These are phyloP conservation scores for Julus scanicus DNA, from an alignment of 2,888 invertebrate species.

Conservation along the genomic window DNA sequence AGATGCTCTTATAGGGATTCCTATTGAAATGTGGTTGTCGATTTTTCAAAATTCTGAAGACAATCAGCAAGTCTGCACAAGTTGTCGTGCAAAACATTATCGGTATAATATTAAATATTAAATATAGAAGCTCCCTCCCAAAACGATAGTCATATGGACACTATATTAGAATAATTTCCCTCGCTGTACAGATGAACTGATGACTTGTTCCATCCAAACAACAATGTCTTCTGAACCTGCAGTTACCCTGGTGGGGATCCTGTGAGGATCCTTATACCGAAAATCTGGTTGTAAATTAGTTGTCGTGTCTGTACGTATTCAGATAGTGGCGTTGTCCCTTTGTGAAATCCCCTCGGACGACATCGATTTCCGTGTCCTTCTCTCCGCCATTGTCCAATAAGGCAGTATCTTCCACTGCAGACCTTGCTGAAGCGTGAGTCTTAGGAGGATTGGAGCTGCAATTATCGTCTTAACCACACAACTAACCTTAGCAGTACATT, in stretches of 20 bases:
- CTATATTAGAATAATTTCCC: too few species aligned
- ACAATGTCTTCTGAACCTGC: neutral
- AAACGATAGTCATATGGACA: too few species aligned
- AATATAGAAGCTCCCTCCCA: too few species aligned
- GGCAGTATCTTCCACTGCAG: neutral
- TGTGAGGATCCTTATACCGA: neutral
- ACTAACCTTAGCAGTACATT: conserved; percentile 50
- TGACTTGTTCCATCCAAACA: neutral
- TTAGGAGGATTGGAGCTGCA: conserved; percentile 4
- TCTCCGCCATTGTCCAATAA: conserved; percentile 25
- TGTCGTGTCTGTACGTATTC: neutral
- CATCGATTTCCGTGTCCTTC: conserved; percentile 24
- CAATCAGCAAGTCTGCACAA: too few species aligned
- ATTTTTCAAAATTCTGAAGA: too few species aligned
- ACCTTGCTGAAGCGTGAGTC: conserved; percentile 7
- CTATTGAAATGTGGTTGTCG: too few species aligned
- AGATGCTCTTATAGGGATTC: too few species aligned
- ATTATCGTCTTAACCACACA: conserved; percentile 51
- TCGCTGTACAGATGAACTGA: too few species aligned
- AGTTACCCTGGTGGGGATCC: neutral
- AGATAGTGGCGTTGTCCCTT: neutral
- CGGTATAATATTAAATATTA: too few species aligned
- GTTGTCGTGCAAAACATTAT: too few species aligned
- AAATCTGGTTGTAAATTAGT: neutral
- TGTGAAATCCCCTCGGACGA: conserved; percentile 33